Conservation (phyloP, 2,797 vertebrate genomes). For the Eidolon dupreanum region DNA sequence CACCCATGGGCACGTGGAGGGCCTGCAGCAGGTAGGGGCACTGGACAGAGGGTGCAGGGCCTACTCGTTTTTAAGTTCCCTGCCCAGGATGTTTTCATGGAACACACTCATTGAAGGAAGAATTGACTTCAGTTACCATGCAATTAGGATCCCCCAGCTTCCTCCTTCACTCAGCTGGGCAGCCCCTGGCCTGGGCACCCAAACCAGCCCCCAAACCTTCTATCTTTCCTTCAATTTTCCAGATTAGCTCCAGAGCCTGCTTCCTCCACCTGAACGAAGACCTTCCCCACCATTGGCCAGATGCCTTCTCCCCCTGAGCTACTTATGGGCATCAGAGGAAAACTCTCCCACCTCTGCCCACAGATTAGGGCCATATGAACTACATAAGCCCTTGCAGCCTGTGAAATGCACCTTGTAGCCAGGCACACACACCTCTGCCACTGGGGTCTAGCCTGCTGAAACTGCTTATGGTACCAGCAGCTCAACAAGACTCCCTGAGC, state of each 20-base stretch:
- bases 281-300: not conserved
- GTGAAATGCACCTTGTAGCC: not conserved
- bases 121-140: not conserved
- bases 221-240: not conserved
- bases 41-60: not conserved
- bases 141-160: not conserved
- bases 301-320: not conserved
- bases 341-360: not conserved
- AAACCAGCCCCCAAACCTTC: not conserved
- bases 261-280: not conserved
- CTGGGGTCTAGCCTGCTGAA: not conserved
- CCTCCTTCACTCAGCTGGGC: not conserved
- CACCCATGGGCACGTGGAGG: slow-evolving; percentile 87
- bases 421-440: too few species aligned
- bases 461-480: not conserved
- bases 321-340: not conserved
- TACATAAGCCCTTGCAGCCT: not conserved
- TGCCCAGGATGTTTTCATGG: not conserved
- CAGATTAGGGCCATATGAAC: not conserved
- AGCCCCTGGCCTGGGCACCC: not conserved
- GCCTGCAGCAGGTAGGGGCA: slow-evolving; percentile 87
- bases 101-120: not conserved
- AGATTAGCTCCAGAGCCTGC: not conserved
- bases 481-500: not conserved
- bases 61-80: not conserved